phyloP scores from a whole-genome alignment of 1,140 invertebrate genomes.

The Hycleus phaleratus region DNA sequence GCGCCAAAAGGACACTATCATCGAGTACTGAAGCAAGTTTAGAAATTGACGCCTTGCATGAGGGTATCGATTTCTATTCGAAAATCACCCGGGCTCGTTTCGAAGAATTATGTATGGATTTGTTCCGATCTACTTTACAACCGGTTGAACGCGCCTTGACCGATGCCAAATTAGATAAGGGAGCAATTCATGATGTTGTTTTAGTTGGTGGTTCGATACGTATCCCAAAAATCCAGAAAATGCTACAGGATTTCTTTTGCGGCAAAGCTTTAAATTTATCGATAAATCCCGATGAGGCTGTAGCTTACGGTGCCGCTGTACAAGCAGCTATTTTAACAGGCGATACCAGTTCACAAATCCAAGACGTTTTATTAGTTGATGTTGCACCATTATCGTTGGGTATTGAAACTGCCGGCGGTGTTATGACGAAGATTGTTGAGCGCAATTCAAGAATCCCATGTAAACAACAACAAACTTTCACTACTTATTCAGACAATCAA shows the following conservation, averaged over 20 bases:
- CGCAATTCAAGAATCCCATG: conserved; percentile 63
- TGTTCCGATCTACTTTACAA: conserved; percentile 59
- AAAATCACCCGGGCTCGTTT: conserved; percentile 77
- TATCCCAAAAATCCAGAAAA: conserved; percentile 59
- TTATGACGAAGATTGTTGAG: conserved; percentile 59
- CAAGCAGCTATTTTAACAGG: conserved; percentile 69
- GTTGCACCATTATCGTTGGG: conserved; percentile 63
- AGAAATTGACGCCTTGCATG: conserved; percentile 68
- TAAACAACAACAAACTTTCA: conserved; percentile 58
- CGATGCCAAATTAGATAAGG: conserved; percentile 70
- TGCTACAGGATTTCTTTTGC: conserved; percentile 57
- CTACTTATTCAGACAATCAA: conserved; percentile 60
- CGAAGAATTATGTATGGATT: conserved; percentile 80
- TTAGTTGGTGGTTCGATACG: conserved; percentile 55
- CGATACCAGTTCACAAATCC: conserved; percentile 59
- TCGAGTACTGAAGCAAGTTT: conserved; percentile 61
- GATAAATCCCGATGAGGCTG: conserved; percentile 74
- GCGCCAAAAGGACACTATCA: conserved; percentile 58
- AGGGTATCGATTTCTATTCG: conserved; percentile 79
- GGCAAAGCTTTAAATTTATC: conserved; percentile 61
- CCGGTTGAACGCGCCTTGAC: conserved; percentile 65
- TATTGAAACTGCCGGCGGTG: conserved; percentile 61
- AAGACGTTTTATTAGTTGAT: conserved; percentile 69
- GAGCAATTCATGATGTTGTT: conserved; percentile 56
- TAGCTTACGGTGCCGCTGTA: conserved; percentile 64